These are phyloP conservation scores for Leptinotarsa tumamoca DNA, from an alignment of 2,888 invertebrate genomes.

Conservation along the genomic window DNA sequence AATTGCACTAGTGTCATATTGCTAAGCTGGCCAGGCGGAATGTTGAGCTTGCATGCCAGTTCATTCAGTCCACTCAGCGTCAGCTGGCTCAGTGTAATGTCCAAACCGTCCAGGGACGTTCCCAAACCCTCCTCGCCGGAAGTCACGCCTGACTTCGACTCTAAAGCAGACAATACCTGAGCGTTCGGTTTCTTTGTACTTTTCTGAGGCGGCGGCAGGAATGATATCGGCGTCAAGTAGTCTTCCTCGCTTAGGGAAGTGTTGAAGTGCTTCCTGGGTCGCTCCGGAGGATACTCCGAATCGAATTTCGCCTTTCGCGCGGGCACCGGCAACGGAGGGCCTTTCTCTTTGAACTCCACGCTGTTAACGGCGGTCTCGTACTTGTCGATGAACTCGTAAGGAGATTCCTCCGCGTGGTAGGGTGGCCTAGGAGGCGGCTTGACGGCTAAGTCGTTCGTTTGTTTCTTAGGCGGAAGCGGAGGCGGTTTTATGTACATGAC, in stretches of 20 bases:
- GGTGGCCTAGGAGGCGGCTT: slow-evolving; percentile 77
- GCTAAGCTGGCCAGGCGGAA: slow-evolving; percentile 82
- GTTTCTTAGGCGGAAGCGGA: slow-evolving; percentile 80
- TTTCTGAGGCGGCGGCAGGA: slow-evolving; percentile 68
- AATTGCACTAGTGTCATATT: slow-evolving; percentile 90
- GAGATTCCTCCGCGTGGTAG: slow-evolving; percentile 68
- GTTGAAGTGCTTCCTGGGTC: slow-evolving; percentile 61
- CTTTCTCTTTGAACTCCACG: slow-evolving; percentile 61
- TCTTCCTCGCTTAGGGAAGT: slow-evolving; percentile 69
- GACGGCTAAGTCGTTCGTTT: slow-evolving; percentile 69
- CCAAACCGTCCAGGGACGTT: slow-evolving; percentile 69
- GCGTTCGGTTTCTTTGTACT: slow-evolving; percentile 51
- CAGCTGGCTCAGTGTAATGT: slow-evolving; percentile 86
- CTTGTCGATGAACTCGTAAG: slow-evolving; percentile 71
- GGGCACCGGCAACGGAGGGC: slow-evolving; percentile 74
- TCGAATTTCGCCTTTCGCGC: slow-evolving; percentile 69
- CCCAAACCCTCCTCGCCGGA: slow-evolving; percentile 56
- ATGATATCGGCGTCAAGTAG: slow-evolving; percentile 74
- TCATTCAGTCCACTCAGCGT: slow-evolving; percentile 86
- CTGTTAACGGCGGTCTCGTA: slow-evolving; percentile 63
- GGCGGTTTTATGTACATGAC: slow-evolving; percentile 76
- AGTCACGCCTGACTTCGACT: background rate
- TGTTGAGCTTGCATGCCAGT: slow-evolving; percentile 79
- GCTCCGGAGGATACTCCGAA: slow-evolving; percentile 64
- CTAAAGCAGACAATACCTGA: slow-evolving; percentile 14